Conservation (phyloP, 2,888 invertebrate species). For the Conops quadrifasciatus region DNA sequence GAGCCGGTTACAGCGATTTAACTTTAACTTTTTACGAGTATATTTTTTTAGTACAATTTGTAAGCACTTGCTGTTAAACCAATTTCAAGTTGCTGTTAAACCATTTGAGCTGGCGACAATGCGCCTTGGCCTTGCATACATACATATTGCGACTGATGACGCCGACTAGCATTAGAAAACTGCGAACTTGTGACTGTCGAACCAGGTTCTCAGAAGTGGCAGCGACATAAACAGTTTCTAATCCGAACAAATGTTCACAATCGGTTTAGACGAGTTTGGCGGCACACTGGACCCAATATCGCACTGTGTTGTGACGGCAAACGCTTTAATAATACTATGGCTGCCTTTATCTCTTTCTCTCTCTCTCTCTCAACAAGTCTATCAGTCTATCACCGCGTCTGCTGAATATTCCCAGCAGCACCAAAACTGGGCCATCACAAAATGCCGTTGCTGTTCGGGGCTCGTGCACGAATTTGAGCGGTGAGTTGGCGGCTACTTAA, state of each 20-base stretch:
- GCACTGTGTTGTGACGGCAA: neutral
- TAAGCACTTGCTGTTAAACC: no score
- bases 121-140: neutral
- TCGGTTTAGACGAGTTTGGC: neutral
- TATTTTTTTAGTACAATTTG: no score
- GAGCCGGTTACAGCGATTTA: no score
- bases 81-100: slow-evolving; percentile 1
- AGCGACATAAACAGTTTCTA: slow-evolving; percentile 26
- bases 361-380: neutral
- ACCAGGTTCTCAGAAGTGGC: slow-evolving; percentile 30
- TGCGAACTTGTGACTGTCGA: slow-evolving; percentile 34
- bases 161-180: slow-evolving; percentile 37
- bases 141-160: slow-evolving; percentile 19
- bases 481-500: neutral
- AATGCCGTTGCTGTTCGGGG: neutral
- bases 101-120: neutral
- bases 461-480: neutral
- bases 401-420: neutral
- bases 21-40: no score
- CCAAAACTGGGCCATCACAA: neutral
- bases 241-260: slow-evolving; percentile 31
- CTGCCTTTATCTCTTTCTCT: neutral
- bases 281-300: neutral
- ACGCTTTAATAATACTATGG: neutral
- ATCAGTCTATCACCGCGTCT: neutral